Base-by-base conservation (phyloP, 2,888 invertebrate genomes). In the Drosophila setosimentum region DNA sequence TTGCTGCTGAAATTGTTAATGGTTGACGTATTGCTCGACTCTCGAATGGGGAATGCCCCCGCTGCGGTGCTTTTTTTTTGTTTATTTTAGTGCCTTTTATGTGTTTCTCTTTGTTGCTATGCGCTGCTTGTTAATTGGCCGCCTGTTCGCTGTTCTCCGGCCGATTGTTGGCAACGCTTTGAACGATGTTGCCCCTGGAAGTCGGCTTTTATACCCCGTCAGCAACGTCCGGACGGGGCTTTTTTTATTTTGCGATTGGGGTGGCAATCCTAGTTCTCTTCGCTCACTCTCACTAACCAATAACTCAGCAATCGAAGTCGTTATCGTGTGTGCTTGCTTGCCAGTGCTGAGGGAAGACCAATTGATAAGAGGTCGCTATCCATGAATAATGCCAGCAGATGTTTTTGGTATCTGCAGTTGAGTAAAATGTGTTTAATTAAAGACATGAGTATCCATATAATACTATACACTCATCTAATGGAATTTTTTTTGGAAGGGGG, bases 171-270 rank as follows among this genome's bases (percentile, higher is more conserved):
- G 30, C 51, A 66, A 55, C 49, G 69, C 60, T 79, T 50, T 90
- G 83, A 88, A 72, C 73, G 68, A 67, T 72, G 59, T 70, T 27
- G 48, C n/a, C 32, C 10, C n/a, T n/a, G 35, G 37, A 24, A 59
- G 49, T 51, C 32, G 24, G 69, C 70, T 88, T 86, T 86, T 86
- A 88, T 88, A 90, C 58, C 74, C 73, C 67, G 53, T 58, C 62
- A 59, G 18, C 55, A 45, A 30, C 30, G 63, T 45, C 30, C 53
- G 51, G 13, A 27, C 57, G 82, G 82, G 89, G 67, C 87, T 83
- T 83, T 83, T 82, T 60, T 63, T 68, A 35, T 16, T 49, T 61
- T 35, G 57, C 48, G 55, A 67, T 67, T 61, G 63, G 50, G 54
- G 42, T 61, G 50, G 30, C 66, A 45, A 21, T 78, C 58, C 30